Base-by-base conservation (phyloP, 1,140 invertebrate genomes). In the Ostrea denselamellosa region DNA sequence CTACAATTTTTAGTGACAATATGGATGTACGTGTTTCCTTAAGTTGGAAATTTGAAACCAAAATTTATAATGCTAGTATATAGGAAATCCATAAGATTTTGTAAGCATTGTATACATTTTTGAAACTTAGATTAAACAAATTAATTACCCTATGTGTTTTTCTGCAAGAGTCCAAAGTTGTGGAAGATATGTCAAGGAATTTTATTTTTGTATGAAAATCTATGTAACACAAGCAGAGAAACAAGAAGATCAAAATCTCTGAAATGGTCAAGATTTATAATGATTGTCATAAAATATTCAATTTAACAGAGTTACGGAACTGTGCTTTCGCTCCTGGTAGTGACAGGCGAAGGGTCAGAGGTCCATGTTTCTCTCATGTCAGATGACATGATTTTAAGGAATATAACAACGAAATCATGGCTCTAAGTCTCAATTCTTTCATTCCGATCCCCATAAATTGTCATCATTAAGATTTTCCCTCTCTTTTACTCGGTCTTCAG, bases 401-500 rank as follows among this genome's bases (percentile, higher is more conserved):
- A 71, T 71, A 28, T 28, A 71, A 71, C 68, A 71, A 22, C 25
- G 68, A 71, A 71, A 71, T 71, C 68, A 71, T 71, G 68, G 68
- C 68, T 71, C 68, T 28, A 71, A 71, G 68, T 71, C 68, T 22
- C 68, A 71, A 71, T 34, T 71, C 68, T 25, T 34, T 34, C 68
- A 71, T 71, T 71, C 68, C 68, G 28, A 12, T 8, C 22, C 68
- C 28, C 68, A 25, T 71, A 71, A 71, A 71, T 71, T 71, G 68
- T 71, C 68, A 71, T 71, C 68, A 71, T 71, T 71, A 71, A 71
- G 68, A 71, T 71, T 71, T 71, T 71, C 25, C 68, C 68, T 71
- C 28, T 71, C 68, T 14, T 25, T 71, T 22, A 8, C 68, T 71
- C 28, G 12, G 12, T 71, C 28, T 71, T 25, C 68, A 34, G 68